Base-by-base conservation (phyloP, 2,797 vertebrate species). In the Anas acuta region DNA sequence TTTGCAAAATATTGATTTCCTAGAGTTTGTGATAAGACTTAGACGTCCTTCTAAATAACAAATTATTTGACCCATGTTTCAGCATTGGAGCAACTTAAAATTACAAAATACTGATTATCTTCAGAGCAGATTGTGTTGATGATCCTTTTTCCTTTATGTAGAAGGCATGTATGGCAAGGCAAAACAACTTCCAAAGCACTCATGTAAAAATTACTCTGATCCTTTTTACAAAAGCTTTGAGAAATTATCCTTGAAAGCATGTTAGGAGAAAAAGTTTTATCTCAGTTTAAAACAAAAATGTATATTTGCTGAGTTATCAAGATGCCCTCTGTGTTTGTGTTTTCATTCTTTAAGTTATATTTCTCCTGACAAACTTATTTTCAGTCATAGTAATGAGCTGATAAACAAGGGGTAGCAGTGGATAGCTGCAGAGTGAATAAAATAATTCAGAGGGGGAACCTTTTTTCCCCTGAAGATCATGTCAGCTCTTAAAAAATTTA, bases 401-500 rank as follows among this genome's bases (percentile, higher is more conserved):
- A 96, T 93, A 94, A 97, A 96, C 73, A 95, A 95, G 96, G 66
- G 83, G 60, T 87, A 92, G 72, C 53, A 64, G 87, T 80, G 76
- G 72, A 92, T 81, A 96, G 85, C 57, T 92, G 94, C 30, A 92
- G 81, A 92, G 35, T 92, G 66, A 86, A 84, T 84, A 78, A 84
- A 95, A 97, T 97, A 94, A 90, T 89, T 94, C 78, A 94, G 83
- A 94, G 70, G 58, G 67, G 28, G 89, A 88, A 60, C 60, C 77
- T 76, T 80, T 87, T 87, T 84, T 82, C 64, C 73, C 71, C 87
- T 90, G 33, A 97, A 85, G 92, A 92, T 30, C 35, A 72, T 77
- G 92, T 96, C 75, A 93, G 57, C 62, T 96, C 47, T 97, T 97
- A 94, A 97, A 97, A 97, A 97, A 95, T 92, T 78, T 96, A 96